Percentiles rank a stretch among this genome's conserved stretches.
Conservation (phyloP, 2,888 invertebrate species). For the Sarcophaga rosellei region DNA sequence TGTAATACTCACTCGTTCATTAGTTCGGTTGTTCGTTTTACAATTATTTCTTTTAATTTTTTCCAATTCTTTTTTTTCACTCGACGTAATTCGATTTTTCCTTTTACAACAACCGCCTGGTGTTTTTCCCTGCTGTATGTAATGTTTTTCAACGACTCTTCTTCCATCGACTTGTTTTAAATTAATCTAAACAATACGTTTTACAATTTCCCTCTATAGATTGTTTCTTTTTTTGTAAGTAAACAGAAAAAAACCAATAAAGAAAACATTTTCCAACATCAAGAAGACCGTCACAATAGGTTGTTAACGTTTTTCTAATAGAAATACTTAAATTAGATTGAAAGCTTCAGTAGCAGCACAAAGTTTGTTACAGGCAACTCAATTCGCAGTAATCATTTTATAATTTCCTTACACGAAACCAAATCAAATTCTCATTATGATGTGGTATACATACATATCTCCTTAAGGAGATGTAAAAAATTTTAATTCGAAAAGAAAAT, state of each 20-base stretch:
- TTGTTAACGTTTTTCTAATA: constrained; percentile 4
- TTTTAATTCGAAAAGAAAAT: too few species aligned
- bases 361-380: too few species aligned
- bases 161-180: constrained; percentile 28
- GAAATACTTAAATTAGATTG: neutral
- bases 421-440: too few species aligned
- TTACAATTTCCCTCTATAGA: neutral
- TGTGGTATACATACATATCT: too few species aligned
- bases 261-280: neutral
- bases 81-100: constrained; percentile 51
- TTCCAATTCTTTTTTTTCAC: constrained; percentile 22
- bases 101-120: constrained; percentile 57
- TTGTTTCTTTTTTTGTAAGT: neutral
- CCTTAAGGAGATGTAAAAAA: too few species aligned
- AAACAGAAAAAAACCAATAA: neutral
- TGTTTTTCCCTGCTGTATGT: constrained; percentile 23
- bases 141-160: neutral
- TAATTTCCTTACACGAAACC: neutral
- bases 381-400: neutral
- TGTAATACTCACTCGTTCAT: constrained; percentile 48
- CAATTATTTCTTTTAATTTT: constrained; percentile 21
- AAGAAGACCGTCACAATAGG: constrained; percentile 40
- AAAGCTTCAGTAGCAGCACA: neutral
- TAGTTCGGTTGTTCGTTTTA: neutral
- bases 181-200: constrained; percentile 33